Evolutionary conservation across 1,140 invertebrate genomes (phyloP).

Genomic region (Brachionus angularis): DNA sequence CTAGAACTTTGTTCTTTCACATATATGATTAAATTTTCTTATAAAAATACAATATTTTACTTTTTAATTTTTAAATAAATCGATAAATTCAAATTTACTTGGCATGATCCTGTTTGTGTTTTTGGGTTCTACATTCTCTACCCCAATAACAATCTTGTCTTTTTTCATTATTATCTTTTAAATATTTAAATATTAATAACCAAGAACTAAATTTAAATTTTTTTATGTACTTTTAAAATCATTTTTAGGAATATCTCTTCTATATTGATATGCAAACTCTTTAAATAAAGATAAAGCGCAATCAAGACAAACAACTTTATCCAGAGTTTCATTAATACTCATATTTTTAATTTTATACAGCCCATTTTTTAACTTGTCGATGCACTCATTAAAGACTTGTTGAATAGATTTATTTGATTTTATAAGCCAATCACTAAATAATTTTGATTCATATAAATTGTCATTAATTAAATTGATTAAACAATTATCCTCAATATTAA

Average conservation of each 20-base stretch:
- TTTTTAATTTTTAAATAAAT: neutral
- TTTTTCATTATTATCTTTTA: neutral
- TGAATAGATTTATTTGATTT: conserved; percentile 48
- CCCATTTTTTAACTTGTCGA: conserved; percentile 48
- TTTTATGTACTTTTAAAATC: conserved; percentile 49
- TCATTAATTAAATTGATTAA: conserved; percentile 50
- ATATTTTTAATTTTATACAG: conserved; percentile 45
- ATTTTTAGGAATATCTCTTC: conserved; percentile 48
- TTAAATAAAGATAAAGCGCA: conserved; percentile 52
- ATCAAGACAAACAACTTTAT: conserved; percentile 49
- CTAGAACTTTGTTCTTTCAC: conserved; percentile 48
- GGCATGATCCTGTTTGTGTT: conserved; percentile 53
- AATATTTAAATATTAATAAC: neutral
- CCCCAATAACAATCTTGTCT: conserved; percentile 55
- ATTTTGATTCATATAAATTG: conserved; percentile 52
- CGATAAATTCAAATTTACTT: conserved; percentile 47
- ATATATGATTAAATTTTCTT: conserved; percentile 52
- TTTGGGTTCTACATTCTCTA: conserved; percentile 53
- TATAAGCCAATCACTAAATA: conserved; percentile 53
- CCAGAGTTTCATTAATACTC: conserved; percentile 9
- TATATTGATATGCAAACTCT: conserved; percentile 52
- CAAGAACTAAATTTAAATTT: neutral
- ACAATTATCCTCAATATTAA: conserved; percentile 52
- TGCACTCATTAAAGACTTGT: conserved; percentile 49
- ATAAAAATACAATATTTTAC: neutral